Percentiles rank a stretch among this genome's conserved stretches.
phyloP scores from a whole-genome alignment of 1,140 invertebrate species.

The Leptonema lineaticorne region DNA sequence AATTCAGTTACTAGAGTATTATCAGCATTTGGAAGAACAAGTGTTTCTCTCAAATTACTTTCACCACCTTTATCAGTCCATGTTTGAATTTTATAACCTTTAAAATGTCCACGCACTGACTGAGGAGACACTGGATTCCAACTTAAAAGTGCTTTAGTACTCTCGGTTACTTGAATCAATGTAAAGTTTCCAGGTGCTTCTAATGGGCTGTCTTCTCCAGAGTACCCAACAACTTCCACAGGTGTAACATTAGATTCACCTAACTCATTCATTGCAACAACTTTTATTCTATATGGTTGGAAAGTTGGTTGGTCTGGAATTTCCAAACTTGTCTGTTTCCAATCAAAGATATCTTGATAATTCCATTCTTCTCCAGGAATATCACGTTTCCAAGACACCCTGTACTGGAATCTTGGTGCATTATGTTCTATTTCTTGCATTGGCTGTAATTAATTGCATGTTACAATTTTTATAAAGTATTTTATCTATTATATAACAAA shows the following conservation, averaged over 20 bases:
- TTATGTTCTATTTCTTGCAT: slow-evolving; percentile 98
- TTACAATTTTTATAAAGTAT: slow-evolving; percentile 5
- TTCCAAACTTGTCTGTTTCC: slow-evolving; percentile 65
- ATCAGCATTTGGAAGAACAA: slow-evolving; percentile 72
- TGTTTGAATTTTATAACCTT: slow-evolving; percentile 93
- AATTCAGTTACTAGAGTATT: slow-evolving; percentile 80
- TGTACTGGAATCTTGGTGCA: slow-evolving; percentile 89
- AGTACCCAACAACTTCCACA: slow-evolving; percentile 84
- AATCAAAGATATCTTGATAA: slow-evolving; percentile 74
- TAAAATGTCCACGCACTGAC: slow-evolving; percentile 86
- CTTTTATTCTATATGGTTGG: slow-evolving; percentile 87
- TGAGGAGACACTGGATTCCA: slow-evolving; percentile 80
- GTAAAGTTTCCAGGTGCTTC: slow-evolving; percentile 85
- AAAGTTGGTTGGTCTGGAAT: slow-evolving; percentile 90
- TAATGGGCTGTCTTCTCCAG: slow-evolving; percentile 89
- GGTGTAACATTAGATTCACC: slow-evolving; percentile 86
- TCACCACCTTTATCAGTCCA: slow-evolving; percentile 85
- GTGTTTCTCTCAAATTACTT: slow-evolving; percentile 74
- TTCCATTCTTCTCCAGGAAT: slow-evolving; percentile 73
- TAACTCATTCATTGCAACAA: slow-evolving; percentile 86
- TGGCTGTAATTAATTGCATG: slow-evolving; percentile 56
- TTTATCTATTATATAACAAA: not conserved
- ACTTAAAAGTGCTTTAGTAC: slow-evolving; percentile 75
- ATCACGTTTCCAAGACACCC: slow-evolving; percentile 83
- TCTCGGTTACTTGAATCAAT: slow-evolving; percentile 68